Base-by-base conservation (phyloP, 2,797 vertebrate genomes). In the Danio choprae region DNA sequence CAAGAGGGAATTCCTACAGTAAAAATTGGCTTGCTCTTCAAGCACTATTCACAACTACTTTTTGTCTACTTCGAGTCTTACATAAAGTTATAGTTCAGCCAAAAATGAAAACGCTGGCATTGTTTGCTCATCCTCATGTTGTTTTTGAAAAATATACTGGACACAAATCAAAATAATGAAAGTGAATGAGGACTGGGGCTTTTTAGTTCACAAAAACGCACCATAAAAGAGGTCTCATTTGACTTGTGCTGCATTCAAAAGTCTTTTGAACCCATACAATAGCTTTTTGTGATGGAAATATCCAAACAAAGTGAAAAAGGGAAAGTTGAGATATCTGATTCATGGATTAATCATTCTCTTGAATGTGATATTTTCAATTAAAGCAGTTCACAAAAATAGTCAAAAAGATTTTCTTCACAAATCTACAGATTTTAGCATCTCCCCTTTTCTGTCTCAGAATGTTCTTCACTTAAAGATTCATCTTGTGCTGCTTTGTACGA, bases 1-100 rank as follows among this genome's bases (percentile, higher is more conserved):
- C 59, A 73, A 48, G 72, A 72, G 81, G 83, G 76, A 83, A 83
- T 86, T 82, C 79, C 80, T 76, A 22, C 22, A 50, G 69, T 65
- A 50, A 74, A 70, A 70, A 22, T 16, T 75, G 56, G 36, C 58
- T 38, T 55, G 44, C 40, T 63, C 68, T 76, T 15, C 9, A 40
- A 55, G n/a, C 38, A 13, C 63, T 50, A 41, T 55, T 53, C 71
- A 59, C 53, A 59, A 38, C 51, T 69, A 8, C 8, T 62, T 40
- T 59, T 55, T 22, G 64, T 70, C 53, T 68, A 10, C 18, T 76
- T 5, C 3, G 3, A 63, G 18, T 36, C 55, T 59, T 73, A n/a
- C 4, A 53, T 73, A 46, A 59, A 44, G 53, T 40, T 58, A 44
- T 6, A 44, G 53, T 36, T 58, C 55, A 36, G 8, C 20, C 43